Evolutionary conservation across 1,140 invertebrate genomes (phyloP).

Genomic region (Lucilia cuprina): DNA sequence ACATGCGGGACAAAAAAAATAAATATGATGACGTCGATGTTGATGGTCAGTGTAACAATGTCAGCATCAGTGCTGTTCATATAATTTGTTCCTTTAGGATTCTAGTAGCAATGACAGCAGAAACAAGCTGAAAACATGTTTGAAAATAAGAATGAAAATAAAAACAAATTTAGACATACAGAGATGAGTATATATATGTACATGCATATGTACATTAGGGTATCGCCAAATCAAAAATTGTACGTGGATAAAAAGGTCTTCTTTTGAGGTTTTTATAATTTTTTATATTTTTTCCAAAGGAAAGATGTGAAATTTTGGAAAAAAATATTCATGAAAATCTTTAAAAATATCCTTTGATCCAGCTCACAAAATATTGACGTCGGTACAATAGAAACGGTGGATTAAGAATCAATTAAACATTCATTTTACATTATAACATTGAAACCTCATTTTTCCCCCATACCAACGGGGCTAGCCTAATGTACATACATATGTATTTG

Average conservation of each 20-base stretch:
- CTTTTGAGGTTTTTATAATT: too few species aligned
- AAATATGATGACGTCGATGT: background rate
- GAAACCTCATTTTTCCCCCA: too few species aligned
- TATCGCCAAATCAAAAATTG: too few species aligned
- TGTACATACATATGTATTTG: background rate
- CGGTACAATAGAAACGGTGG: too few species aligned
- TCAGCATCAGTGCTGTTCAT: constrained; percentile 23
- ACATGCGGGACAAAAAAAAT: background rate
- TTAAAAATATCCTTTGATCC: too few species aligned
- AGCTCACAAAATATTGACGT: too few species aligned
- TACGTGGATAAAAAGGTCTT: too few species aligned
- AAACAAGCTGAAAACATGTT: background rate
- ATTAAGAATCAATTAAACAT: too few species aligned
- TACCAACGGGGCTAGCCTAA: background rate
- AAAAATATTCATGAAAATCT: too few species aligned
- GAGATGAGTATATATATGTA: background rate
- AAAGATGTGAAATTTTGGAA: too few species aligned
- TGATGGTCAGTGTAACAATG: background rate
- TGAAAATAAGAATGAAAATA: background rate
- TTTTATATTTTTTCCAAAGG: too few species aligned
- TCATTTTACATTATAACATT: too few species aligned
- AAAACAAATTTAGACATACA: constrained; percentile 7
- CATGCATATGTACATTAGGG: background rate
- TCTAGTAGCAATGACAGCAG: background rate
- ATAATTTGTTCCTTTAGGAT: constrained; percentile 27